phyloP scores from a whole-genome alignment of 2,113 vertebrate genomes.

The Serilophus lunatus region DNA sequence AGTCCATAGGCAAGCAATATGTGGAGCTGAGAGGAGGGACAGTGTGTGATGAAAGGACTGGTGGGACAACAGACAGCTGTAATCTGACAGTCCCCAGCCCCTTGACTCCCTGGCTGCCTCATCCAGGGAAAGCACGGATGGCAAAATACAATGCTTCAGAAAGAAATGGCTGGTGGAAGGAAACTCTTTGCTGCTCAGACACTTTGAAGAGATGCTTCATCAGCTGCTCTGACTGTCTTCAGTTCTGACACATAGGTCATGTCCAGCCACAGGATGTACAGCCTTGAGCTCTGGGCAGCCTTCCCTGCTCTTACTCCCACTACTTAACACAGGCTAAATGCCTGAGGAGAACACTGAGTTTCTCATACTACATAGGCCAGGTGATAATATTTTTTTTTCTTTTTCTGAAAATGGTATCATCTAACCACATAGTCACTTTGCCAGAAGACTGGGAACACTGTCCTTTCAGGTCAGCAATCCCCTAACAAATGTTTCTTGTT shows the following conservation, averaged over 20 bases:
- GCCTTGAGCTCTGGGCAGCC: not conserved
- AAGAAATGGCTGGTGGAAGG: not conserved
- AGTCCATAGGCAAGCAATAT: not conserved
- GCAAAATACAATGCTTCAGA: no score
- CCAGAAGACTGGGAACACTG: not conserved
- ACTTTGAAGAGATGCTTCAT: not conserved
- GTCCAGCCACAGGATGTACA: not conserved
- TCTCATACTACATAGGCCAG: rapidly evolving
- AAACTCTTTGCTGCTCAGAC: not conserved
- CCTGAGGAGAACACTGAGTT: not conserved
- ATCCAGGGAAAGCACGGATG: not conserved
- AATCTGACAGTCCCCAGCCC: no score
- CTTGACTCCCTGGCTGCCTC: rapidly evolving
- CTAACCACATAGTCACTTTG: not conserved
- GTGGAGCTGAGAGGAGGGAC: not conserved
- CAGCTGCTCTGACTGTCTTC: not conserved
- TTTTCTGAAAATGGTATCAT: not conserved
- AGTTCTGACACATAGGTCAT: not conserved
- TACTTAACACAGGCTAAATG: no score
- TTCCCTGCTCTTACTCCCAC: not conserved
- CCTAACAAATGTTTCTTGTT: not conserved
- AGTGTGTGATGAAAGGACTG: not conserved
- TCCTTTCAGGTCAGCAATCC: not conserved
- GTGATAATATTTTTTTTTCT: not conserved
- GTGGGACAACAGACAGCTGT: not conserved